A percentile compares a stretch with the other conserved stretches of the same genome.
Evolutionary conservation across 1,140 invertebrate genomes (phyloP).

Genomic region (Tetraneura akinire): DNA sequence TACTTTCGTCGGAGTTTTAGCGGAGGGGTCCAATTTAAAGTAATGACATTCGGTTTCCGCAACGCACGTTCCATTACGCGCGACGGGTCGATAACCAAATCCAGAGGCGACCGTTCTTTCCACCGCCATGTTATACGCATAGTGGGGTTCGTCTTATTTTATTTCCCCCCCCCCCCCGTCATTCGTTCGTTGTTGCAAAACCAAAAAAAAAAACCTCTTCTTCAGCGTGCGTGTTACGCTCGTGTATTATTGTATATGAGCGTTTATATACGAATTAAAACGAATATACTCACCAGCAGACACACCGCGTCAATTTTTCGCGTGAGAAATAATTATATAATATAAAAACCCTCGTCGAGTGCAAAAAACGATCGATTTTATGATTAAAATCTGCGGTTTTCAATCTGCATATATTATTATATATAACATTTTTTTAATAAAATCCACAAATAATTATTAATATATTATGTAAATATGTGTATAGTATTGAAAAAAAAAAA

Average conservation of each 20-base stretch:
- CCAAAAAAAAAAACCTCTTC: not conserved
- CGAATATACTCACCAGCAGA: not conserved
- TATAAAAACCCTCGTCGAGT: too few species aligned
- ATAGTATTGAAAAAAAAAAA: too few species aligned
- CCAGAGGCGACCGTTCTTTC: slow-evolving; percentile 27
- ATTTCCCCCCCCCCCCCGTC: too few species aligned
- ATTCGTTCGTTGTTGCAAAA: slow-evolving; percentile 8
- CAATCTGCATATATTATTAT: too few species aligned
- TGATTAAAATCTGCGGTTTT: too few species aligned
- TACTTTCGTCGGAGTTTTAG: slow-evolving; percentile 44
- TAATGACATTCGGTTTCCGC: slow-evolving; percentile 36
- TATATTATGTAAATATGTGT: too few species aligned
- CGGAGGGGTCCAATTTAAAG: slow-evolving; percentile 40
- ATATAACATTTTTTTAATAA: too few species aligned
- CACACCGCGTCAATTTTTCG: not conserved
- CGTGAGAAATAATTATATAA: not conserved
- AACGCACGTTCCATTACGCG: slow-evolving; percentile 36
- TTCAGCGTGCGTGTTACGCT: too few species aligned
- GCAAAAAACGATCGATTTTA: too few species aligned
- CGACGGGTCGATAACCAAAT: slow-evolving; percentile 45
- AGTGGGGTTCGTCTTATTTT: slow-evolving; percentile 9
- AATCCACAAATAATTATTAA: too few species aligned
- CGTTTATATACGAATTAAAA: slow-evolving; percentile 5
- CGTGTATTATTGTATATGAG: not conserved
- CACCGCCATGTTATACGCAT: not conserved